Base-by-base conservation (phyloP, 2,113 vertebrate species). In the Rhinolophus ferrumequinum region DNA sequence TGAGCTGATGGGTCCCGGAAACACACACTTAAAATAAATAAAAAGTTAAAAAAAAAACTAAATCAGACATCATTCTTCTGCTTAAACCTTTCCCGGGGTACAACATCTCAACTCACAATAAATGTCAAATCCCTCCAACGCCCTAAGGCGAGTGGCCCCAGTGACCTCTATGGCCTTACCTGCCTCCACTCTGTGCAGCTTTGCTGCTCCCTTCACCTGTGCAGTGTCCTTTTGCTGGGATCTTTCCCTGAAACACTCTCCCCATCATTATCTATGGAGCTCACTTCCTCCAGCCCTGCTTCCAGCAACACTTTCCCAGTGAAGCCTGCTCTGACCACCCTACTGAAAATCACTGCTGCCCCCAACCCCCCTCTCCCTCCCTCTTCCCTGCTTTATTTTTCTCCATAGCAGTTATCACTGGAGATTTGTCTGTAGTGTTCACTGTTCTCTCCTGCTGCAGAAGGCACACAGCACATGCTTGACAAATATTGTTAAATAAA, bases 41-140 rank as follows among this genome's bases (percentile, higher is more conserved):
- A 44, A 44, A 44, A 44, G 41, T 44, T 6, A 44, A 44, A 44
- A 44, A 44, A 76, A 73, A 69, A 62, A 44, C 72, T 70, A 66
- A 64, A 52, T 16, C 77, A 85, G 76, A 60, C n/a, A 66, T n/a
- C 13, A 56, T 18, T 95, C 82, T 81, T 52, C 54, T 67, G 24
- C 24, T 88, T 54, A 52, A 12, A 38, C 16, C 21, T 70, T 56
- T 62, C 50, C 66, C 56, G 47, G 76, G 26, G 60, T 10, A 3
- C 30, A 66, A 38, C 1, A 19, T 30, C 35, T 81, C 38, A 30
- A 44, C 16, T 80, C 41, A 54, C 38, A 70, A 33, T 41, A 75
- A 38, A 38, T 18, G n/a, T 56, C 56, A 50, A 15, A 8, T 11
- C 21, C 22, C 16, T 33, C 50, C 50, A 26, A 28, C 1, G 44